These are phyloP conservation scores for Ariopsis seemanni DNA, from an alignment of 2,113 vertebrate genomes.

Conservation along the genomic window DNA sequence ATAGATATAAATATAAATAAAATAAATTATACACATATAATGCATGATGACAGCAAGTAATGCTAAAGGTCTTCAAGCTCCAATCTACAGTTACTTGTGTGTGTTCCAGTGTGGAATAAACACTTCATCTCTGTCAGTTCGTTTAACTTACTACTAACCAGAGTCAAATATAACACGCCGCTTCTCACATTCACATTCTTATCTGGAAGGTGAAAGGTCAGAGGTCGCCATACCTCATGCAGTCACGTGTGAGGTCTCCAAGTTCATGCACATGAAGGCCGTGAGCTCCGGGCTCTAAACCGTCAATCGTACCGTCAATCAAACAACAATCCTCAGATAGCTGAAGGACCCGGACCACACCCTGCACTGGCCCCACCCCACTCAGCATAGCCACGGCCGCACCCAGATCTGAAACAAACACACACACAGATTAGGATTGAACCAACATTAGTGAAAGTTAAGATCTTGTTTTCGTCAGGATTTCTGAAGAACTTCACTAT, in stretches of 20 bases:
- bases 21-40: background rate
- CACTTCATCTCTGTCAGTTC: background rate
- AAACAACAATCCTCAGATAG: constrained; percentile 74
- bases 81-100: background rate
- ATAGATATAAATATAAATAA: background rate
- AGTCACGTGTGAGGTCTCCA: constrained; percentile 80
- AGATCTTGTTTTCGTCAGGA: background rate
- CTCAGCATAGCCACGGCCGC: constrained; percentile 83
- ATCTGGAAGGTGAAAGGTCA: background rate
- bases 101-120: background rate
- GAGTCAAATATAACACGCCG: background rate
- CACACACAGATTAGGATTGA: background rate
- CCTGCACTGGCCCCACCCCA: constrained; percentile 68
- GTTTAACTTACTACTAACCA: background rate
- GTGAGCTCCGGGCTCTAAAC: constrained; percentile 79
- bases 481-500: background rate
- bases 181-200: background rate
- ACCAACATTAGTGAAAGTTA: background rate
- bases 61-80: background rate
- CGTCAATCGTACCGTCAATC: constrained; percentile 86
- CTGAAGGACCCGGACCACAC: constrained; percentile 86
- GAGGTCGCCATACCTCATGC: constrained; percentile 72
- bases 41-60: background rate
- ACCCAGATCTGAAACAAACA: constrained; percentile 69
- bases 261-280: constrained; percentile 84